phyloP scores from a whole-genome alignment of 2,797 vertebrate genomes.

The Uromys caudimaculatus region DNA sequence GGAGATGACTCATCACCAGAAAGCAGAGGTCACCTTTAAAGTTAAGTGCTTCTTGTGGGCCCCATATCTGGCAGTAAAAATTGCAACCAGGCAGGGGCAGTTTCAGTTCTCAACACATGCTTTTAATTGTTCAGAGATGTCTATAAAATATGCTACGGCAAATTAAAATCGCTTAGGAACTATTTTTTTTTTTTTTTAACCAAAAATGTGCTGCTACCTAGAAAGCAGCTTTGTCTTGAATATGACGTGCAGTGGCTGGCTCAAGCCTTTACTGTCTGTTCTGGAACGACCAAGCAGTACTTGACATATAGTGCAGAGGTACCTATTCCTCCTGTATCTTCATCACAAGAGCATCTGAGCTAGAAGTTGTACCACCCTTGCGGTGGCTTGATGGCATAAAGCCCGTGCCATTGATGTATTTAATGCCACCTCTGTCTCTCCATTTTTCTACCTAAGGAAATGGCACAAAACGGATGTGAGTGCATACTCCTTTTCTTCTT shows the following conservation, averaged over 20 bases:
- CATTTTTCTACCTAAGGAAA: background rate
- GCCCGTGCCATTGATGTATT: background rate
- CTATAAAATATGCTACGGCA: conserved; percentile 56
- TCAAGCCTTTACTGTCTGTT: background rate
- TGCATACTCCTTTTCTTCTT: background rate
- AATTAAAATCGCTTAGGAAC: conserved; percentile 57
- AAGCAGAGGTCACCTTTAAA: conserved; percentile 57
- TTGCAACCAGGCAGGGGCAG: conserved; percentile 15
- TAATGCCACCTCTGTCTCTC: background rate
- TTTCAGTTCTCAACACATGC: conserved; percentile 52
- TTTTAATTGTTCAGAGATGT: conserved; percentile 66
- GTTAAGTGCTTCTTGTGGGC: conserved; percentile 68
- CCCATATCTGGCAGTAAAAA: conserved; percentile 57
- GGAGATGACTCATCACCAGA: conserved; percentile 33
- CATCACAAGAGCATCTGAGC: background rate
- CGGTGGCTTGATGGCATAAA: background rate
- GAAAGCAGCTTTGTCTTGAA: background rate
- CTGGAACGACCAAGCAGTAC: background rate
- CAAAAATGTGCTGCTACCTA: background rate
- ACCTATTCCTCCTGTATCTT: background rate
- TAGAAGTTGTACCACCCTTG: background rate
- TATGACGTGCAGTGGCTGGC: background rate
- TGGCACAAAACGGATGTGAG: background rate
- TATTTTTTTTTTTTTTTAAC: conserved; percentile 1
- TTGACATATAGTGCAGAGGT: background rate